phyloP scores from a whole-genome alignment of 2,113 vertebrate genomes.

The Tragelaphus buxtoni region DNA sequence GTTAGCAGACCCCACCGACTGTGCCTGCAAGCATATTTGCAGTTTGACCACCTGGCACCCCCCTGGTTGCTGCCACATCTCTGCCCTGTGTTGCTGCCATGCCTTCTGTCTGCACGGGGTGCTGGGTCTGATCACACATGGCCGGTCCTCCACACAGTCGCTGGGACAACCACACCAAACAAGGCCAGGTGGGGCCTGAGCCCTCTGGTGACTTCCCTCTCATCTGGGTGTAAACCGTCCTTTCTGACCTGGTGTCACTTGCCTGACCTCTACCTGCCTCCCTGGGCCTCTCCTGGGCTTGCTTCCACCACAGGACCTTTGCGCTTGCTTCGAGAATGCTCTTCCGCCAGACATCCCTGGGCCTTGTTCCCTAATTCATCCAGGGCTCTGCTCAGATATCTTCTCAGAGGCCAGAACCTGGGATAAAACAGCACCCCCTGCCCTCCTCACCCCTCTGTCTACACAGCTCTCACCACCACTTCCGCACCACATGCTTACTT shows the following conservation, averaged over 20 bases:
- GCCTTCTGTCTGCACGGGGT: accelerated
- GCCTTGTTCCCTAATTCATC: not conserved
- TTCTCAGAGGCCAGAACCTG: not conserved
- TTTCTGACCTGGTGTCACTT: not conserved
- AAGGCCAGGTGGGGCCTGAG: not conserved
- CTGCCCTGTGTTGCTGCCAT: not conserved
- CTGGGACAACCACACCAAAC: not conserved
- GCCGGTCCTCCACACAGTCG: accelerated
- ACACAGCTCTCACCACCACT: not conserved
- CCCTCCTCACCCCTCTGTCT: too few relatives aligned
- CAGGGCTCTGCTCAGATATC: not conserved
- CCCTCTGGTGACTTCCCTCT: not conserved
- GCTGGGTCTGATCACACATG: not conserved
- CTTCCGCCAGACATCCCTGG: accelerated
- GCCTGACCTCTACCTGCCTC: not conserved
- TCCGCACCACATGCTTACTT: accelerated
- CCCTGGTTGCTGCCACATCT: accelerated
- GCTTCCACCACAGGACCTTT: not conserved
- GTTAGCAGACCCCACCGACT: not conserved
- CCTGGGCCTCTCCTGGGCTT: not conserved
- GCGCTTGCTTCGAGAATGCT: not conserved
- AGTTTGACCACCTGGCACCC: accelerated
- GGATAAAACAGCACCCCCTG: accelerated
- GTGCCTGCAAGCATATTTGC: accelerated
- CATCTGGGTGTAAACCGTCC: not conserved